phyloP scores from a whole-genome alignment of 2,888 invertebrate genomes.

The Gnatocerus cornutus region DNA sequence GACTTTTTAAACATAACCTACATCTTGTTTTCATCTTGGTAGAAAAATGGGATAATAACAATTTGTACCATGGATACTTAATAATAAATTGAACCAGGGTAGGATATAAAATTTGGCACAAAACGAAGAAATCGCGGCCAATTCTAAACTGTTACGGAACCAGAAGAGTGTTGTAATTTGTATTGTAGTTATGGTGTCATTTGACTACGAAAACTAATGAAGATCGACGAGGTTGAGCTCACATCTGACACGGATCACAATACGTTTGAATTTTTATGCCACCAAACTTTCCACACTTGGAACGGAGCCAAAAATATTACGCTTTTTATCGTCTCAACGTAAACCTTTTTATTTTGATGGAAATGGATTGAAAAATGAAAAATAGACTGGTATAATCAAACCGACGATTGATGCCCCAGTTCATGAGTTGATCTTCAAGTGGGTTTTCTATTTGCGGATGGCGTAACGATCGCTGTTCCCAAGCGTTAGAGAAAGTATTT shows the following conservation, averaged over 20 bases:
- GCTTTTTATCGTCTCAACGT: slow-evolving; percentile 11
- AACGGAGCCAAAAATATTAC: slow-evolving; percentile 16
- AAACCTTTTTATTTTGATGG: slow-evolving; percentile 23
- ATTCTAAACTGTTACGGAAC: neutral
- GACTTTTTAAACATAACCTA: too few species aligned
- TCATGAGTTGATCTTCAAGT: slow-evolving; percentile 6
- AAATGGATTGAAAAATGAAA: slow-evolving; percentile 10
- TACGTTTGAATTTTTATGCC: neutral
- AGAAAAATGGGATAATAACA: neutral
- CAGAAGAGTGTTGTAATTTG: slow-evolving; percentile 12
- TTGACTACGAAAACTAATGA: slow-evolving; percentile 1
- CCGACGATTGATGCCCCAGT: slow-evolving; percentile 23
- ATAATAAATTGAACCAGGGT: too few species aligned
- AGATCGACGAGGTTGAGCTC: neutral
- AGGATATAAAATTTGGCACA: slow-evolving; percentile 12
- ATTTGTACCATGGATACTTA: too few species aligned
- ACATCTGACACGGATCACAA: neutral
- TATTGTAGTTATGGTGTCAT: slow-evolving; percentile 3
- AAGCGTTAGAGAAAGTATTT: neutral
- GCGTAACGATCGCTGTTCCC: slow-evolving; percentile 3
- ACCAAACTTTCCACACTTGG: slow-evolving; percentile 27
- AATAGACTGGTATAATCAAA: slow-evolving; percentile 6
- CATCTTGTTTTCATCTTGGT: neutral
- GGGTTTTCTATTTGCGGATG: slow-evolving; percentile 4
- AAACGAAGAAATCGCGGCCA: slow-evolving; percentile 6